Base-by-base conservation (phyloP, 1,140 invertebrate genomes). In the Rhagoletis pomonella region DNA sequence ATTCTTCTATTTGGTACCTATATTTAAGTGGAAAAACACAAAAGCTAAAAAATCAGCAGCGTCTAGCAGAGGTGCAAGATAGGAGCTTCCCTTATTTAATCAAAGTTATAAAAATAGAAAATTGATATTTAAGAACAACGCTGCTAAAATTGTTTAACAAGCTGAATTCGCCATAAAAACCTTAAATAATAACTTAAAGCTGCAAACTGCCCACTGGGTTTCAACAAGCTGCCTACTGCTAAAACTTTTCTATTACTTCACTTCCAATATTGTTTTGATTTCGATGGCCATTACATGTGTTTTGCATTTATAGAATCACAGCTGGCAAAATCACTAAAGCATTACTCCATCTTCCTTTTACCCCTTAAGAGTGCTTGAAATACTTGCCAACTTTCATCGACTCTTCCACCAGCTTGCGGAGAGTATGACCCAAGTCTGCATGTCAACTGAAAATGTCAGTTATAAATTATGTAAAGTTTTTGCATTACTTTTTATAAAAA, bases 401-500 rank as follows among this genome's bases (percentile, higher is more conserved):
- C 39, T 39, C 9, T 4, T 67, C n/a, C 65, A 39, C 42, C 42
- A 67, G 39, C 39, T 14, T 73, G 10, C 42, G 14, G 17, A 12
- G 3, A 39, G 12, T 10, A 44, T 12, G 39, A 42, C 9, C 12
- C 3, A 42, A 12, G 67, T 44, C 29, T 29, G 29, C 29, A 73
- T 73, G 42, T 73, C 9, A 42, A 6, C 2, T 73, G 42, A 4
- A 17, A 73, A 12, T 73, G 67, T 44, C 67, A 73, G 67, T 29
- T 67, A 19, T 4, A 50, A n/a, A n/a, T 50, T 73, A 73, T 73
- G 44, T 42, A 73, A 50, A 73, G 2, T 73, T 73, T 73, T 73
- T 29, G 44, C 7, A 81, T 10, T 29, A n/a, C 73, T 55, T 55
- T 55, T 4, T 29, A 29, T 29, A 29, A 29, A 29, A 29, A 29